These are phyloP conservation scores for Clangula hyemalis DNA, from an alignment of 2,797 vertebrate species.

Conservation along the genomic window DNA sequence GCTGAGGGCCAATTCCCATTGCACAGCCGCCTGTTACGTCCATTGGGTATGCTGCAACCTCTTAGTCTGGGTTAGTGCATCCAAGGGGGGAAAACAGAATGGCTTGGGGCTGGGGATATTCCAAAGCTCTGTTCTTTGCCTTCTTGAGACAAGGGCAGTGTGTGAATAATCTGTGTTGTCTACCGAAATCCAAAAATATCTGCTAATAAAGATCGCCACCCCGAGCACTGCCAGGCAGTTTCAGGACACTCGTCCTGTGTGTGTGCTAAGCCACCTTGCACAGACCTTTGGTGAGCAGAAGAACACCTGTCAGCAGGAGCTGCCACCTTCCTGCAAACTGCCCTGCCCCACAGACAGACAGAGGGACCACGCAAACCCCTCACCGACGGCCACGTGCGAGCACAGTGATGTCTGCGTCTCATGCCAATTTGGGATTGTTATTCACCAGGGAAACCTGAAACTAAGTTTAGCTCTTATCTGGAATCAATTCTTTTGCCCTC, in stretches of 20 bases:
- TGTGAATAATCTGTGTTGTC: neutral
- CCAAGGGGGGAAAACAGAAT: neutral
- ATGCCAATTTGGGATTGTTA: neutral
- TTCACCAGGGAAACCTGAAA: conserved; percentile 22
- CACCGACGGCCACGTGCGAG: neutral
- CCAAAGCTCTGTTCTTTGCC: accelerated
- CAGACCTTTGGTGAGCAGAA: neutral
- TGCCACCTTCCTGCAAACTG: neutral
- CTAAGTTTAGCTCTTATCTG: conserved; percentile 38
- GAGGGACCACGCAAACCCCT: neutral
- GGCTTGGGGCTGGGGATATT: neutral
- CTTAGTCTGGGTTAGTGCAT: neutral
- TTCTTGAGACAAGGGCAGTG: neutral
- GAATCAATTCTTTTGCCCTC: conserved; percentile 22
- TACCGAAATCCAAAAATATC: neutral
- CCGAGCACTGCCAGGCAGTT: neutral
- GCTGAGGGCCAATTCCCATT: neutral
- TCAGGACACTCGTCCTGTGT: neutral
- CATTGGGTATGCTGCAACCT: neutral
- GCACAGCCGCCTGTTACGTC: neutral
- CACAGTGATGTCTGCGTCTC: neutral
- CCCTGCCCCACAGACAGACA: neutral
- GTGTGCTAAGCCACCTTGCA: neutral
- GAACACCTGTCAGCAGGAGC: neutral
- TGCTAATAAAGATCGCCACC: neutral